These are phyloP conservation scores for Numenius arquata DNA, from an alignment of 2,113 vertebrate genomes.

Conservation along the genomic window DNA sequence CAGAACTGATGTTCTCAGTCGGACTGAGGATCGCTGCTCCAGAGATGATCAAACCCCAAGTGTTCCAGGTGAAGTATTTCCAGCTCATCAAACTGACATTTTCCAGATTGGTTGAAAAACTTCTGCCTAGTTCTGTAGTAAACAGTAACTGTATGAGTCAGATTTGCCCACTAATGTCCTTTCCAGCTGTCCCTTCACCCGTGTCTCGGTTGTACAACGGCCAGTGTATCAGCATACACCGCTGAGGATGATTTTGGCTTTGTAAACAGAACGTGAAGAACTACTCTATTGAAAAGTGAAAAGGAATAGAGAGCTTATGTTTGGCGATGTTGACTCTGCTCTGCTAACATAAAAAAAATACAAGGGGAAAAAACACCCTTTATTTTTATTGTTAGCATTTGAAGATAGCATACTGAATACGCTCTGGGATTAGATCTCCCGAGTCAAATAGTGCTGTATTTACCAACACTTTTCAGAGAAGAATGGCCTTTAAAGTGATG, in stretches of 20 bases:
- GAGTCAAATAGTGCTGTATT: background rate
- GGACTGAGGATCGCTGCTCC: background rate
- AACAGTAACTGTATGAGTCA: background rate
- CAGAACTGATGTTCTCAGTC: background rate
- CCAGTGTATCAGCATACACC: background rate
- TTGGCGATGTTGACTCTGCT: background rate
- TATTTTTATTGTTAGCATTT: constrained; percentile 5
- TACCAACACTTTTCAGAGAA: constrained; percentile 20
- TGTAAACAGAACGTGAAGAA: background rate
- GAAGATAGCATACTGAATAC: background rate
- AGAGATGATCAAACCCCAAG: background rate
- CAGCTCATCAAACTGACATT: background rate
- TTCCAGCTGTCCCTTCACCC: background rate
- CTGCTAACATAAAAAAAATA: background rate
- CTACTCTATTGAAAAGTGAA: background rate
- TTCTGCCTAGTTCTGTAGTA: background rate
- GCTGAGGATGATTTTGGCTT: background rate
- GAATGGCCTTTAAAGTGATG: constrained; percentile 27
- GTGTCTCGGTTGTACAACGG: background rate
- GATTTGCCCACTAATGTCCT: background rate
- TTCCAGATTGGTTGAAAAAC: background rate
- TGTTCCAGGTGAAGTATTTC: background rate
- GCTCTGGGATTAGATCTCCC: constrained; percentile 8
- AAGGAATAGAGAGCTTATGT: background rate
- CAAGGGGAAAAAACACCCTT: background rate